These are phyloP conservation scores for Dynastes hyllus DNA, from an alignment of 2,888 invertebrate genomes.

Conservation along the genomic window DNA sequence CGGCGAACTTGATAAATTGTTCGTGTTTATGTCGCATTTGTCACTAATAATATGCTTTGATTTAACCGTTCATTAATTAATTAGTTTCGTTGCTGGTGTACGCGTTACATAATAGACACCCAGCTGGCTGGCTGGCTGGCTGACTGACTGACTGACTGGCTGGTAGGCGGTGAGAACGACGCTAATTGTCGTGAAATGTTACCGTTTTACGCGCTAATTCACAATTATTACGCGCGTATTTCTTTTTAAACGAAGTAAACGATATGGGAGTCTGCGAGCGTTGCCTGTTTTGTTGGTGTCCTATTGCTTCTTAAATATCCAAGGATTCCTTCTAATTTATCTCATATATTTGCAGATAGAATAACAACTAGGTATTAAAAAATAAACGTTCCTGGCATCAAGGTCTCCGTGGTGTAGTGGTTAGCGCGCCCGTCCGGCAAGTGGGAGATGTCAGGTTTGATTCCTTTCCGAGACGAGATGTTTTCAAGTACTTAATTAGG, in stretches of 20 bases:
- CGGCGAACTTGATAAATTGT: slow-evolving; percentile 46
- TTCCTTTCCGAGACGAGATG: no score
- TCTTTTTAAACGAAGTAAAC: not conserved
- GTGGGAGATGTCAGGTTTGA: no score
- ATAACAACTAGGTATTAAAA: no score
- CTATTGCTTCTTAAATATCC: not conserved
- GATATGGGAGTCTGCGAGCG: not conserved
- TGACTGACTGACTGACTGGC: not conserved
- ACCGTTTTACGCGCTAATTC: slow-evolving; percentile 6
- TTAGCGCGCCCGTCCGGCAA: no score
- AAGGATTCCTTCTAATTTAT: not conserved
- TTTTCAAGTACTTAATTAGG: no score
- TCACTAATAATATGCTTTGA: slow-evolving; percentile 46
- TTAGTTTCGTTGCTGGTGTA: slow-evolving; percentile 40
- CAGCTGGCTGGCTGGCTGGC: slow-evolving; percentile 20
- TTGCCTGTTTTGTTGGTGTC: not conserved
- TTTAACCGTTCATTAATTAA: slow-evolving; percentile 44
- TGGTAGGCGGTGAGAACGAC: not conserved
- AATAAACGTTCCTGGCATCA: no score
- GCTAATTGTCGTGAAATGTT: slow-evolving; percentile 18
- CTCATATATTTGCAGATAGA: not conserved
- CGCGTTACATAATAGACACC: slow-evolving; percentile 27
- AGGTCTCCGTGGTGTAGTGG: no score
- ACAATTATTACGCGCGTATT: not conserved
- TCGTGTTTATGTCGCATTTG: slow-evolving; percentile 40